Conservation (phyloP, 2,888 invertebrate genomes). For the Adelognathus sp. region DNA sequence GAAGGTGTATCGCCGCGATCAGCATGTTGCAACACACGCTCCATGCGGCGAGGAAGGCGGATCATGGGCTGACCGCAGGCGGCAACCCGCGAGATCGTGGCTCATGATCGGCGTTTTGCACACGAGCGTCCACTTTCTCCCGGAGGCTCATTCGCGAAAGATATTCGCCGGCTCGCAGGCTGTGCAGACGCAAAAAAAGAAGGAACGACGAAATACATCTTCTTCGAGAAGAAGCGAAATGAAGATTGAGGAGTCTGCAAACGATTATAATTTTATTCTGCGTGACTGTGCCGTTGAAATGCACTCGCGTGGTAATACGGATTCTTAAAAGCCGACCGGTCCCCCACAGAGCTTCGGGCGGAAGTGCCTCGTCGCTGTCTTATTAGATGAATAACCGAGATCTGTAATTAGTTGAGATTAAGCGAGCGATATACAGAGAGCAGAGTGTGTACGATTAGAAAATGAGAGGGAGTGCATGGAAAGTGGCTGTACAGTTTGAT, state of each 20-base stretch:
- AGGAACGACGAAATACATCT: not conserved
- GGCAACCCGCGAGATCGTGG: conserved; percentile 43
- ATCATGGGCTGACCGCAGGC: conserved; percentile 42
- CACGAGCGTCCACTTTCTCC: conserved; percentile 51
- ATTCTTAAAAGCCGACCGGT: conserved; percentile 35
- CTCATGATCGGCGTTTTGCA: conserved; percentile 51
- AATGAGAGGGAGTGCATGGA: conserved; percentile 41
- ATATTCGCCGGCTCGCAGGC: not conserved
- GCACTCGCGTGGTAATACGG: conserved; percentile 30
- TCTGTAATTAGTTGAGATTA: conserved; percentile 57
- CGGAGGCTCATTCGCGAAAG: conserved; percentile 43
- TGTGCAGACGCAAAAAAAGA: not conserved
- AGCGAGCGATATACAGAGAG: conserved; percentile 46
- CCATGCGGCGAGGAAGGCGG: conserved; percentile 19
- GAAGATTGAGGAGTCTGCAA: conserved; percentile 2
- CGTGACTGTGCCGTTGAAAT: conserved; percentile 34
- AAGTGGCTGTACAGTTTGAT: conserved; percentile 37
- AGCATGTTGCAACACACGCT: conserved; percentile 42
- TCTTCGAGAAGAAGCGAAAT: conserved; percentile 18
- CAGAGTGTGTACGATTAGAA: conserved; percentile 48
- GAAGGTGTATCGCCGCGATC: conserved; percentile 51
- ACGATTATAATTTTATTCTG: conserved; percentile 44
- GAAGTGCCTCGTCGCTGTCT: conserved; percentile 43
- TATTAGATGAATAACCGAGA: conserved; percentile 52
- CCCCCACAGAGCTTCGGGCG: conserved; percentile 14